Conservation (phyloP, 2,888 invertebrate species). For the Cactoblastis cactorum region DNA sequence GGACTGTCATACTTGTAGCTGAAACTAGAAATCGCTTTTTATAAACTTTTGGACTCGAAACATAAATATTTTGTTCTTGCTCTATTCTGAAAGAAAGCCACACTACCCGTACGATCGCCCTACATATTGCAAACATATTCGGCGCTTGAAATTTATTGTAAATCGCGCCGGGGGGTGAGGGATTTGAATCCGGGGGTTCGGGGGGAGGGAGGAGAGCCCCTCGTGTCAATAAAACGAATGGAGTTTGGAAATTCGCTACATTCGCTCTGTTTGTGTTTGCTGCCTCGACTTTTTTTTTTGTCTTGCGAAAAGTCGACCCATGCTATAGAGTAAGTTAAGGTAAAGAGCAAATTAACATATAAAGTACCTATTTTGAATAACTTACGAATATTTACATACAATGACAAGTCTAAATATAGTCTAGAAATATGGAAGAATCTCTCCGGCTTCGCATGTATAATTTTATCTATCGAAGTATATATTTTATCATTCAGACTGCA, state of each 20-base stretch:
- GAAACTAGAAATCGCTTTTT: too few species aligned
- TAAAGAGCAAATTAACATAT: background rate
- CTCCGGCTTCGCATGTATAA: too few species aligned
- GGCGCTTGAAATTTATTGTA: slow-evolving; percentile 75
- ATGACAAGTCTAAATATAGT: too few species aligned
- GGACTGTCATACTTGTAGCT: too few species aligned
- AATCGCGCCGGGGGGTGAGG: slow-evolving; percentile 60
- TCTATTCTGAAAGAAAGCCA: background rate
- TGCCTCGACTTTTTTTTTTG: slow-evolving; percentile 62
- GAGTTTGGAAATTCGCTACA: slow-evolving; percentile 74
- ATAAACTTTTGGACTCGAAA: too few species aligned
- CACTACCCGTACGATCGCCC: background rate
- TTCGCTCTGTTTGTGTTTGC: slow-evolving; percentile 71
- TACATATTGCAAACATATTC: slow-evolving; percentile 76
- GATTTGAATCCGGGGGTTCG: slow-evolving; percentile 46
- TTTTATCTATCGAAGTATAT: too few species aligned
- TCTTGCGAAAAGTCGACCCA: slow-evolving; percentile 45
- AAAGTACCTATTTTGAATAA: too few species aligned
- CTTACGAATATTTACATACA: too few species aligned
- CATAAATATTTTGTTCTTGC: background rate
- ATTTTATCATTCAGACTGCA: too few species aligned
- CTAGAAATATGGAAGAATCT: too few species aligned
- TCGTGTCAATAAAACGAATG: slow-evolving; percentile 73
- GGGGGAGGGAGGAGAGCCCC: slow-evolving; percentile 34
- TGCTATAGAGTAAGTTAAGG: slow-evolving; percentile 2